Conservation (phyloP, 2,888 invertebrate species). For the Geophilus truncorum region DNA sequence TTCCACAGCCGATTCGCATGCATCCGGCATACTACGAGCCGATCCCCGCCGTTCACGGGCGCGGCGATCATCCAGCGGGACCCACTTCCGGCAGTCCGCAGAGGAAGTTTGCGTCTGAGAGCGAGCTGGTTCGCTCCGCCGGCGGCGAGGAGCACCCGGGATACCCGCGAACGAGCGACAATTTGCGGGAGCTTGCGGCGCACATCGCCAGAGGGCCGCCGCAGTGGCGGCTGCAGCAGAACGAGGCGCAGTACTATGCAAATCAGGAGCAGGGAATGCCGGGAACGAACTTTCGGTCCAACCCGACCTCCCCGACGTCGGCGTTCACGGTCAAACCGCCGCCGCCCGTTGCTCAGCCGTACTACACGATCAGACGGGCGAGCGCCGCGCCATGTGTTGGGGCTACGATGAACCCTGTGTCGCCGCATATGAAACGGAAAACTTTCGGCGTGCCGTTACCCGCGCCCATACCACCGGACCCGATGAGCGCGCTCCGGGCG, state of each 20-base stretch:
- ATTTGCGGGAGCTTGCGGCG: slow-evolving; percentile 80
- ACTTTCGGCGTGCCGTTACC: slow-evolving; percentile 42
- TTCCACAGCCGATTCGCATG: not conserved
- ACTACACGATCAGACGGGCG: slow-evolving; percentile 14
- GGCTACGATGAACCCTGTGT: slow-evolving; percentile 59
- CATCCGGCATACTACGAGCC: not conserved
- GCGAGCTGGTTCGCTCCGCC: slow-evolving; percentile 66
- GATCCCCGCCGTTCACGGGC: slow-evolving; percentile 34
- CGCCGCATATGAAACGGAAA: slow-evolving; percentile 59
- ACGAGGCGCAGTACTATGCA: slow-evolving; percentile 50
- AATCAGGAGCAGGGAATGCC: slow-evolving; percentile 45
- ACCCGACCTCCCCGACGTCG: slow-evolving; percentile 68
- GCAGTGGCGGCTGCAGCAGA: slow-evolving; percentile 61
- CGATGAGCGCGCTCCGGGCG: slow-evolving; percentile 45
- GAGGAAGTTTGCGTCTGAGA: slow-evolving; percentile 72
- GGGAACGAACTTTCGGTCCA: slow-evolving; percentile 60
- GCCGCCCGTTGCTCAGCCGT: not conserved
- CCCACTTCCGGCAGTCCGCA: slow-evolving; percentile 58
- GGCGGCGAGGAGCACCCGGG: slow-evolving; percentile 50
- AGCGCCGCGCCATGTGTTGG: slow-evolving; percentile 40
- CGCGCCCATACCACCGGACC: slow-evolving; percentile 30
- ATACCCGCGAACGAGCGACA: slow-evolving; percentile 54
- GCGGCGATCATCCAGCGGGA: slow-evolving; percentile 42
- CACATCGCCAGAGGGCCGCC: slow-evolving; percentile 55
- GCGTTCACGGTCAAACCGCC: not conserved